A percentile compares a stretch with the other conserved stretches of the same genome.
phyloP scores from a whole-genome alignment of 2,113 vertebrate genomes.

The Phalacrocorax carbo region DNA sequence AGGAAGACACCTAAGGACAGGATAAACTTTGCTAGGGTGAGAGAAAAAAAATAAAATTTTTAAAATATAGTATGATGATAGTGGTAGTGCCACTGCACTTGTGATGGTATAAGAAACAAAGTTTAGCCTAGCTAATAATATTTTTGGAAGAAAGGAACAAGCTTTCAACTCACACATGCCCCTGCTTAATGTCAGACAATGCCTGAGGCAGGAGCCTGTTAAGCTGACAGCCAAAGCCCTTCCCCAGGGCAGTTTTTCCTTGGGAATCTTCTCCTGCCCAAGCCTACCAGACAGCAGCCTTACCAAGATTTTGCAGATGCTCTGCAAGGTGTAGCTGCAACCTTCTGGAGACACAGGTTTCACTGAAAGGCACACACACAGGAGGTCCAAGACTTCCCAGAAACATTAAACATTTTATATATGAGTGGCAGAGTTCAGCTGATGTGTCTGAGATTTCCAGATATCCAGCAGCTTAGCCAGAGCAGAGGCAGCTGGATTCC shows the following conservation, averaged over 20 bases:
- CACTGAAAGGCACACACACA: accelerated
- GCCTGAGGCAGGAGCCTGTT: background rate
- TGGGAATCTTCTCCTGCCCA: background rate
- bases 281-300: accelerated
- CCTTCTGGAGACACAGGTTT: background rate
- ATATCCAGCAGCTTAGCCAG: background rate
- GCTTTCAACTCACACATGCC: background rate
- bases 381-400: background rate
- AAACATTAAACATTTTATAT: background rate
- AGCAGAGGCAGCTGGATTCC: background rate
- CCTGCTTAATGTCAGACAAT: background rate
- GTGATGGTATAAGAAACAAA: background rate
- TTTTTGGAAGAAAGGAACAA: background rate
- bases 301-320: background rate
- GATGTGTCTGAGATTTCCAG: background rate
- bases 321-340: background rate
- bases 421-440: background rate
- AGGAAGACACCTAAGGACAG: background rate
- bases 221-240: background rate
- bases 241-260: background rate
- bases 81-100: background rate
- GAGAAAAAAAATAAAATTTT: background rate
- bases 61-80: background rate
- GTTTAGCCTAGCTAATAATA: background rate
- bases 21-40: background rate